Percentiles rank a stretch among this genome's conserved stretches.
Conservation (phyloP, 2,888 invertebrate genomes). For the Stenichneumon culpator region DNA sequence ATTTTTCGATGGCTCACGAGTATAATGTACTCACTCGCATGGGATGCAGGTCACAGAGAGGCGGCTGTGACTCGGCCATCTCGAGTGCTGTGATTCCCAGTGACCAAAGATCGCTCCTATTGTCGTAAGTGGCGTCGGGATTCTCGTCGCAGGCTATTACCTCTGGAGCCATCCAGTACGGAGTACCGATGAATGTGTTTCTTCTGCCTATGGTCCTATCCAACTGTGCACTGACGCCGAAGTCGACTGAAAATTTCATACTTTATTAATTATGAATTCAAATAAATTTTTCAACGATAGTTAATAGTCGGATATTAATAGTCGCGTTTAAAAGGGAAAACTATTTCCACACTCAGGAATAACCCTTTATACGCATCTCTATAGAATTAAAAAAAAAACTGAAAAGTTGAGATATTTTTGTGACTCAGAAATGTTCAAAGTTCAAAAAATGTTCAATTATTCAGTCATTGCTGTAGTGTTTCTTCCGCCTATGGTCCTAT, state of each 20-base stretch:
- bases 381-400: neutral
- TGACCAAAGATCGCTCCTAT: constrained; percentile 96
- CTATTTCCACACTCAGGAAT: neutral
- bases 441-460: neutral
- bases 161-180: constrained; percentile 99
- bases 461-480: constrained; percentile 36
- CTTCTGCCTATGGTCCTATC: constrained; percentile 99
- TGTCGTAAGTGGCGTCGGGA: constrained; percentile 99
- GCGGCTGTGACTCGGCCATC: constrained; percentile 99
- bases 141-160: constrained; percentile 99
- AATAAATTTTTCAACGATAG: neutral
- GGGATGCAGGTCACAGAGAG: constrained; percentile 99
- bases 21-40: constrained; percentile 90
- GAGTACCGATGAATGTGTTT: constrained; percentile 99
- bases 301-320: neutral
- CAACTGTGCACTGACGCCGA: constrained; percentile 99
- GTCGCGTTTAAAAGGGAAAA: neutral
- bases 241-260: constrained; percentile 91
- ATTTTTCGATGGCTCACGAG: neutral
- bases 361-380: neutral
- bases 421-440: neutral
- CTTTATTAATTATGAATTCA: neutral
- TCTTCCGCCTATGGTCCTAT: constrained; percentile 94
- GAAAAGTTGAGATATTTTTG: neutral
- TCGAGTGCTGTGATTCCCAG: constrained; percentile 99